phyloP scores from a whole-genome alignment of 1,140 invertebrate species.

The Tribolium castaneum region DNA sequence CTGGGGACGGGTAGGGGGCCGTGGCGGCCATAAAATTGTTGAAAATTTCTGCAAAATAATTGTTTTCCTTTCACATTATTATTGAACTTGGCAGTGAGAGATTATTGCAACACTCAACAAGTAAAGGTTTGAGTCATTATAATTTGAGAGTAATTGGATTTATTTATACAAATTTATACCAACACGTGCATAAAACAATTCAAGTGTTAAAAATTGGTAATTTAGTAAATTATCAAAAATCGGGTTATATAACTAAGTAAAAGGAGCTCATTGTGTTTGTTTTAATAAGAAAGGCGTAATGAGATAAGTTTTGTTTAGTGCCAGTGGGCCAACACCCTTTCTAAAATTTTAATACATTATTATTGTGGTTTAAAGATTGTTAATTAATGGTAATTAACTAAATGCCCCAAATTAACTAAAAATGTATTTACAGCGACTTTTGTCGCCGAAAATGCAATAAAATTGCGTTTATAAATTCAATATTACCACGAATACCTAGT shows the following conservation, averaged over 20 bases:
- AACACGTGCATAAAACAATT: background rate
- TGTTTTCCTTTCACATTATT: background rate
- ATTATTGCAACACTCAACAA: background rate
- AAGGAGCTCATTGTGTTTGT: background rate
- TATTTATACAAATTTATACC: background rate
- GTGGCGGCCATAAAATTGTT: constrained; percentile 27
- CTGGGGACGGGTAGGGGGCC: constrained; percentile 35
- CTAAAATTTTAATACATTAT: background rate
- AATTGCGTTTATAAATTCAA: too few species aligned
- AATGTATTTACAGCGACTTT: too few species aligned
- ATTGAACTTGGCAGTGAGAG: background rate
- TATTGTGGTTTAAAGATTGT: background rate
- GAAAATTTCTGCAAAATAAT: constrained; percentile 42
- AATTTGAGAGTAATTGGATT: background rate
- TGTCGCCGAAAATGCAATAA: too few species aligned
- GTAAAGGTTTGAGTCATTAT: background rate
- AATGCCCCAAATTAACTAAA: too few species aligned
- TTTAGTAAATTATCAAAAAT: background rate
- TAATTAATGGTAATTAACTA: background rate
- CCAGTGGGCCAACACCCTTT: background rate
- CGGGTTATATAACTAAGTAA: background rate
- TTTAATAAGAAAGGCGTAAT: background rate
- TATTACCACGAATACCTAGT: too few species aligned
- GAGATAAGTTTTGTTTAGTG: background rate
- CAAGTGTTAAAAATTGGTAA: background rate